Base-by-base conservation (phyloP, 2,113 vertebrate species). In the Prinia subflava region DNA sequence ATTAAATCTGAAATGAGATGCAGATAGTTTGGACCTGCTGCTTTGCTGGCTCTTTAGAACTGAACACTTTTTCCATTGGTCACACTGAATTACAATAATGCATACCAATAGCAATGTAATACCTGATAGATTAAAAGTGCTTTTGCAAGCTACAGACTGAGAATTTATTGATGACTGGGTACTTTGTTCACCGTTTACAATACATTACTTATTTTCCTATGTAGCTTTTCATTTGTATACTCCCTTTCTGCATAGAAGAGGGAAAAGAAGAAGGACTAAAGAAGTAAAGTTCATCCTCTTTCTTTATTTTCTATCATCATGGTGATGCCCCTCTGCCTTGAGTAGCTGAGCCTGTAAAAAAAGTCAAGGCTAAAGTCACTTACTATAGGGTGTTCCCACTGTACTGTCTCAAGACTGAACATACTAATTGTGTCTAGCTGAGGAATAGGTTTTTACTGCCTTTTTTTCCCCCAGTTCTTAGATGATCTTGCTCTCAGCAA, bases 1-100 rank as follows among this genome's bases (percentile, higher is more conserved):
- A 98, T 98, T 98, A 98, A 97, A 97, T 96, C 95, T 86, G 96
- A 95, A 97, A 97, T 98, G 96, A 96, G 93, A 97, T 96, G 91
- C 95, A 93, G 94, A 94, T 95, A 97, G 94, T 97, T 97, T 96
- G 91, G 93, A 93, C 89, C 94, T 95, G 91, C 96, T 94, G 94
- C 90, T 94, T 89, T 96, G 92, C 95, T 87, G 73, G 75, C 93
- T 94, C 79, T 90, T 96, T 96, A 96, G 92, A 92, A 90, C 87
- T 60, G 47, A 95, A 95, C 94, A 77, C 56, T 75, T 69, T 94
- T 97, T 96, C 75, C 91, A 89, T 59, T 96, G 97, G 96, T 96
- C 96, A 95, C 95, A 88, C 62, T 87, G 84, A 92, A 94, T 95
- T 92, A n/a, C 63, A 93, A 37, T 76, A 95, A 76, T 95, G 94